phyloP scores from a whole-genome alignment of 1,140 invertebrate species.

The Aphaenogaster rudis region DNA sequence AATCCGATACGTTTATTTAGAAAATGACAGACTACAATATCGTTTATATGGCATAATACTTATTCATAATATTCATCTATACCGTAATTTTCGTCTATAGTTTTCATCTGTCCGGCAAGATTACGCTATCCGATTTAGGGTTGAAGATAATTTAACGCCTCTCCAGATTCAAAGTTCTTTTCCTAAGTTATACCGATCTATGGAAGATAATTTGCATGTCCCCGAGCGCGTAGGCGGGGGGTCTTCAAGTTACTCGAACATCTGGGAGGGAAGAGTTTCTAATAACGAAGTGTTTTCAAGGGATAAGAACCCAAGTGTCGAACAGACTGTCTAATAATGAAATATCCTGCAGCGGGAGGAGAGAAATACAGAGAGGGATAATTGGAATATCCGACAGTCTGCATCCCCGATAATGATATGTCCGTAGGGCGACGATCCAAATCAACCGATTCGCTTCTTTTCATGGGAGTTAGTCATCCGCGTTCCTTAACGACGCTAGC shows the following conservation, averaged over 20 bases:
- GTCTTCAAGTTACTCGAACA: slow-evolving; percentile 48
- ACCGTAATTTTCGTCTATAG: no score
- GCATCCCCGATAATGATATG: slow-evolving; percentile 45
- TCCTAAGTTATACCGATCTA: slow-evolving; percentile 8
- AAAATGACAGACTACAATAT: slow-evolving; percentile 2
- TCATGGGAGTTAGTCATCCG: slow-evolving; percentile 42
- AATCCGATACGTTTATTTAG: slow-evolving; percentile 15
- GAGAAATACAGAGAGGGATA: background rate
- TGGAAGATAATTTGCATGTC: slow-evolving; percentile 38
- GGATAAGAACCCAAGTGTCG: slow-evolving; percentile 26
- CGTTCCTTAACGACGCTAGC: slow-evolving; percentile 51
- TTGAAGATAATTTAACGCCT: slow-evolving; percentile 1
- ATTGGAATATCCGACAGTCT: slow-evolving; percentile 27
- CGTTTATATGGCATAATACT: background rate
- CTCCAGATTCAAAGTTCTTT: slow-evolving; percentile 38
- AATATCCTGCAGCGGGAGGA: slow-evolving; percentile 31
- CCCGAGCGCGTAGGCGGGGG: background rate
- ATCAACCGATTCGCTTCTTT: slow-evolving; percentile 46
- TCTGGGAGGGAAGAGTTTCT: slow-evolving; percentile 42
- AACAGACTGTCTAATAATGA: slow-evolving; percentile 48
- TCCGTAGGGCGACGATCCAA: slow-evolving; percentile 24
- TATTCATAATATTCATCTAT: background rate
- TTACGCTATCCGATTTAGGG: background rate
- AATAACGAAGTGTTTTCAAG: slow-evolving; percentile 55
- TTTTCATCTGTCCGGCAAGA: background rate